Percentiles rank a stretch among this genome's conserved stretches.
These are phyloP conservation scores for Odocoileus hemionus DNA, from an alignment of 2,113 vertebrate genomes.

Conservation along the genomic window DNA sequence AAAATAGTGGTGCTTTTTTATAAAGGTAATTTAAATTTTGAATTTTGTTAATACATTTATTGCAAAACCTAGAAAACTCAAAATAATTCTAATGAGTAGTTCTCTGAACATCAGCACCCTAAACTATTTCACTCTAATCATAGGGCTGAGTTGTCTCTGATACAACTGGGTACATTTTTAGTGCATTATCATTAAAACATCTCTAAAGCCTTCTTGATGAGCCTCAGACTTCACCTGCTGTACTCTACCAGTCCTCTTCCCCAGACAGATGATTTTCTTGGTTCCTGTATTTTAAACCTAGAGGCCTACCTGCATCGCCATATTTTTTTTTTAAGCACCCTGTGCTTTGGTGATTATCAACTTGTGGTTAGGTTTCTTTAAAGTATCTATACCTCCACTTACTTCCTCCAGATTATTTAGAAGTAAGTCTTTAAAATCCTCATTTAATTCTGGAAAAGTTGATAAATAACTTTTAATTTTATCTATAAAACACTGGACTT, in stretches of 20 bases:
- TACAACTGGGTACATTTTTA: background rate
- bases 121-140: background rate
- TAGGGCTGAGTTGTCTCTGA: background rate
- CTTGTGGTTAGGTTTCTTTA: background rate
- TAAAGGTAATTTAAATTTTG: slow-evolving; percentile 86
- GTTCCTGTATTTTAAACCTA: background rate
- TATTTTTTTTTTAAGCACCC: background rate
- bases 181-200: background rate
- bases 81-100: background rate
- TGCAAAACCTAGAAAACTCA: background rate
- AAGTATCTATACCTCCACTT: background rate
- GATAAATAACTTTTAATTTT: background rate
- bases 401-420: background rate
- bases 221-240: background rate
- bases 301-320: background rate
- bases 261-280: background rate
- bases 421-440: background rate
- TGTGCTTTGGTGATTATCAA: background rate
- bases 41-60: background rate
- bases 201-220: background rate
- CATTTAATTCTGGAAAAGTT: background rate
- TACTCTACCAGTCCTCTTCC: background rate
- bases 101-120: background rate
- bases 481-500: background rate
- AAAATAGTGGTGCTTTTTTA: slow-evolving; percentile 99